Conservation (phyloP, 2,888 invertebrate genomes). For the Saturnia pavonia region DNA sequence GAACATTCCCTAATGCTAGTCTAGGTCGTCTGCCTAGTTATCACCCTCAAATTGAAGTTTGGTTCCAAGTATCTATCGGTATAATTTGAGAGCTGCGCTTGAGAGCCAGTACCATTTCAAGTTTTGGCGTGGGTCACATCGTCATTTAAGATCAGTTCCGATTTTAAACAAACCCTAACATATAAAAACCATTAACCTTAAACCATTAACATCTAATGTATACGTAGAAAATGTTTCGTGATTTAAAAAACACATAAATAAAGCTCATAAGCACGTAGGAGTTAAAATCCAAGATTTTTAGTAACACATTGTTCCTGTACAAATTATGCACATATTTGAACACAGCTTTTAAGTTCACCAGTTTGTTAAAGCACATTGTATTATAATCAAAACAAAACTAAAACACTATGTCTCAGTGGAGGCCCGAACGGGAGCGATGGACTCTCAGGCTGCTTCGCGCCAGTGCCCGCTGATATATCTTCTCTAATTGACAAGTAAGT, state of each 20-base stretch:
- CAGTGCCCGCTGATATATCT: constrained; percentile 76
- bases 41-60: too few species aligned
- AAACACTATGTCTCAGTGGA: constrained; percentile 48
- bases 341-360: neutral
- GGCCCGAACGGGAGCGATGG: constrained; percentile 72
- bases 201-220: too few species aligned
- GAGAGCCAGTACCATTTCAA: too few species aligned
- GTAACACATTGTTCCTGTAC: neutral
- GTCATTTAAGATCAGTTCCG: too few species aligned
- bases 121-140: too few species aligned
- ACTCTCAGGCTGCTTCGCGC: constrained; percentile 65
- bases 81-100: too few species aligned
- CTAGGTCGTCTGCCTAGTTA: too few species aligned
- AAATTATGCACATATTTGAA: neutral
- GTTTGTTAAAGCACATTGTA: neutral
- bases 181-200: neutral
- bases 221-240: neutral
- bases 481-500: constrained; percentile 77
- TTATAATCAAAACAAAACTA: neutral
- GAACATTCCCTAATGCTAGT: too few species aligned
- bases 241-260: too few species aligned
- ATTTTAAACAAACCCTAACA: too few species aligned
- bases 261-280: too few species aligned
- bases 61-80: too few species aligned
- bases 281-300: neutral